phyloP scores from a whole-genome alignment of 2,888 invertebrate species.

The Agrotis segetum region DNA sequence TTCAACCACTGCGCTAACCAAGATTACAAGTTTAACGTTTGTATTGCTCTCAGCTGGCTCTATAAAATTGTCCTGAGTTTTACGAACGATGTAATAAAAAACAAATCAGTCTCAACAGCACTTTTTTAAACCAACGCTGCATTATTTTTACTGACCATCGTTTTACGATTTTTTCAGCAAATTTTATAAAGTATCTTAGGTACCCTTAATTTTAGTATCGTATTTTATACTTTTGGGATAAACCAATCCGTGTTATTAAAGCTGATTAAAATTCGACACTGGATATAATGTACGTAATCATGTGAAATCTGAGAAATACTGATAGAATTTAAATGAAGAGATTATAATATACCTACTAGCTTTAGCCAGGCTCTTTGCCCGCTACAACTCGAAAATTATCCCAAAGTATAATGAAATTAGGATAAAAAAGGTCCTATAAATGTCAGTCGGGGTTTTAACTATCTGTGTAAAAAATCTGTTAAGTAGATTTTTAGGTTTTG shows the following conservation, averaged over 20 bases:
- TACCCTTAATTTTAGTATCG: slow-evolving; percentile 2
- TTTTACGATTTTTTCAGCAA: slow-evolving; percentile 8
- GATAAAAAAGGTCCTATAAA: too few species aligned
- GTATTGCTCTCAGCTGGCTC: too few species aligned
- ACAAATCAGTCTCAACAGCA: neutral
- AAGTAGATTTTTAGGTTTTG: too few species aligned
- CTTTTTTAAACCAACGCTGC: slow-evolving; percentile 1
- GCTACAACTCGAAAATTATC: too few species aligned
- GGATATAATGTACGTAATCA: neutral
- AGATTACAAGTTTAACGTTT: too few species aligned
- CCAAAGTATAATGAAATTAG: too few species aligned
- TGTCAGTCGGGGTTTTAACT: too few species aligned
- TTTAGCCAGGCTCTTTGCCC: too few species aligned
- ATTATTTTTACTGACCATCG: slow-evolving; percentile 27
- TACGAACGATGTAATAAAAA: slow-evolving; percentile 4
- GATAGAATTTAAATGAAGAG: neutral
- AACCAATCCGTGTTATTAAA: neutral
- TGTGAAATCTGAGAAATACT: neutral
- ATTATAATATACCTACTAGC: too few species aligned
- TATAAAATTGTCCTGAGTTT: neutral
- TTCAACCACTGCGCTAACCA: too few species aligned
- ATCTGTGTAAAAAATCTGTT: too few species aligned
- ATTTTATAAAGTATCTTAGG: neutral
- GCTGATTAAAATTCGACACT: slow-evolving; percentile 19
- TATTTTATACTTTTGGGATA: neutral